phyloP scores from a whole-genome alignment of 2,888 invertebrate genomes.

The Metallyticus violacea region DNA sequence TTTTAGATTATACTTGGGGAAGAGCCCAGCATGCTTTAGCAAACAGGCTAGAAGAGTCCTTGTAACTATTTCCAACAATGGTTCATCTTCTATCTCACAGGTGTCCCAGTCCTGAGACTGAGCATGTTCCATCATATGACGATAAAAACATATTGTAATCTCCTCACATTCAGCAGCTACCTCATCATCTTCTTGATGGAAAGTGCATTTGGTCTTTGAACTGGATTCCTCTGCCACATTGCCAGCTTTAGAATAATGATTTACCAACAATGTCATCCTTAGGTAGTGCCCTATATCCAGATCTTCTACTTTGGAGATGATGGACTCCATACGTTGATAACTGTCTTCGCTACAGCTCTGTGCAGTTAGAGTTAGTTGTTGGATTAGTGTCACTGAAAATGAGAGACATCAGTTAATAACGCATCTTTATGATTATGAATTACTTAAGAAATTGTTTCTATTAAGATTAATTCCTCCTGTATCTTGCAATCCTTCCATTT shows the following conservation, averaged over 20 bases:
- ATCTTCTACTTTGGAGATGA: background rate
- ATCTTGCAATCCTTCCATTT: background rate
- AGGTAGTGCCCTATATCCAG: background rate
- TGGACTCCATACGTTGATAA: background rate
- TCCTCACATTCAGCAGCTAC: background rate
- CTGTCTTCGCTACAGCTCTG: background rate
- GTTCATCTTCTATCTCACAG: slow-evolving; percentile 47
- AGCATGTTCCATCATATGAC: slow-evolving; percentile 46
- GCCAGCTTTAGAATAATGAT: background rate
- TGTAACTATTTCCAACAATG: slow-evolving; percentile 49
- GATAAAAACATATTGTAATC: slow-evolving; percentile 37
- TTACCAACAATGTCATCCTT: background rate
- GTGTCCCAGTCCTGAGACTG: slow-evolving; percentile 53
- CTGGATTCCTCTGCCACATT: background rate
- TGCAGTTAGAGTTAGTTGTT: background rate
- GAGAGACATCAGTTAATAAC: background rate
- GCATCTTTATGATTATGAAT: background rate
- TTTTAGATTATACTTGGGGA: slow-evolving; percentile 43
- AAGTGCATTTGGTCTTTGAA: too few relatives aligned
- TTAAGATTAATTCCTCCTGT: background rate
- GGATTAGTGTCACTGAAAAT: background rate
- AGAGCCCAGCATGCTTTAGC: slow-evolving; percentile 53
- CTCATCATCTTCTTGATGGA: background rate
- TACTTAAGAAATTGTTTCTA: background rate
- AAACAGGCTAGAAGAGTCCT: slow-evolving; percentile 52